Evolutionary conservation across 1,140 invertebrate species (phyloP), one percentile per base, ranked within the genome.

Genomic region (Solenopsis fugax): DNA sequence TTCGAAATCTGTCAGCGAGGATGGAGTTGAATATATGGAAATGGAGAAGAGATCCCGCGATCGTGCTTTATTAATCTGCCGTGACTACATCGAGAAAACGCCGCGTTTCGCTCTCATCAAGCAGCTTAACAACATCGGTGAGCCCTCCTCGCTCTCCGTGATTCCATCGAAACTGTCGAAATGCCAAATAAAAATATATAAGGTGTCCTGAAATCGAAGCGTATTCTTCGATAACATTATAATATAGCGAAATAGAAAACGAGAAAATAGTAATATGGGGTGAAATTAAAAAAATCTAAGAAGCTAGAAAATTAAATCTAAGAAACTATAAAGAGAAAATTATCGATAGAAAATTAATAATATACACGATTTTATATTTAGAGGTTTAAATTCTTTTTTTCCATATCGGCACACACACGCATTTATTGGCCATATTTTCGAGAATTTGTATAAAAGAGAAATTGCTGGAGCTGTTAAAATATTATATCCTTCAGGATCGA

Each of bases 111-210:
- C 96, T 88, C 96, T 98, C 78, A 96, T 97, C 78, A 96, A 97
- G 64, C 97, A 98, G 91, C 95, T 98, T 76, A 96, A 97, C 91
- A 97, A 97, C 88, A 97, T 98, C 86, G 98, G 96, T 96, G 94
- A 91, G 77, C 58, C 21, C 6, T 64, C 41, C n/a, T 52, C 45
- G n/a, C 18, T 85, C 34, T 52, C 4, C 4, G 21, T 16, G 24
- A 41, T 12, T 50, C 29, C 13, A n/a, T 41, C n/a, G 9, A 62
- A 81, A n/a, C 24, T n/a, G n/a, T 41, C n/a, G 3, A 78, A 64
- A 16, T 78, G 45, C n/a, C 18, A 52, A 34, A 80, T 18, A 5
- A 52, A 50, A 29, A 52, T 37, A 6, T n/a, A 67, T n/a, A 52
- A 29, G 37, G 13, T 13, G 45, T 65, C 7, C 18, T 5, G 29